Conservation (phyloP, 1,140 invertebrate genomes). For the Drosophila mayri region DNA sequence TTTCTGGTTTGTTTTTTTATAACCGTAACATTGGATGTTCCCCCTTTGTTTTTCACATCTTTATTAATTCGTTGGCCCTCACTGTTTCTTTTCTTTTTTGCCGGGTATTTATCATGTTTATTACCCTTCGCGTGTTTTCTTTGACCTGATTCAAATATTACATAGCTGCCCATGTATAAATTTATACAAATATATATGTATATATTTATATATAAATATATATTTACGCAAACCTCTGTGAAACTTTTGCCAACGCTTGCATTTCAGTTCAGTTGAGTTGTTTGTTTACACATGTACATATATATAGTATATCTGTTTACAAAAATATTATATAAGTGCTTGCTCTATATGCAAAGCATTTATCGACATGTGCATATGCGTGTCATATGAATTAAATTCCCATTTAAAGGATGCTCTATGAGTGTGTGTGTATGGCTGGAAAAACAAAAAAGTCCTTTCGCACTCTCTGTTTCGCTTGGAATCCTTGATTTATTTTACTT, state of each 20-base stretch:
- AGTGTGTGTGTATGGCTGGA: not conserved
- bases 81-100: constrained; percentile 4
- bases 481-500: constrained; percentile 36
- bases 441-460: constrained; percentile 2
- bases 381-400: constrained; percentile 46
- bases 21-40: not conserved
- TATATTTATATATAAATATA: not conserved
- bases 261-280: constrained; percentile 23
- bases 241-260: constrained; percentile 44
- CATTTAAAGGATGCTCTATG: constrained; percentile 21
- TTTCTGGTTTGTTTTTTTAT: not conserved
- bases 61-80: constrained; percentile 32
- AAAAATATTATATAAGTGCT: constrained; percentile 42
- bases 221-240: constrained; percentile 37
- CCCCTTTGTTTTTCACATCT: constrained; percentile 2
- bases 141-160: constrained; percentile 43
- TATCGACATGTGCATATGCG: constrained; percentile 27
- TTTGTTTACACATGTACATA: constrained; percentile 22
- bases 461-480: not conserved
- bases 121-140: constrained; percentile 52
- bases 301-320: constrained; percentile 13
- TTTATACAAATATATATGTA: not conserved
- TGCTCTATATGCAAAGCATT: constrained; percentile 25
- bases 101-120: constrained; percentile 49
- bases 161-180: constrained; percentile 10